Evolutionary conservation across 2,888 invertebrate species (phyloP), one percentile per base, ranked within the genome.

Genomic region (Onthophagus sagittarius): DNA sequence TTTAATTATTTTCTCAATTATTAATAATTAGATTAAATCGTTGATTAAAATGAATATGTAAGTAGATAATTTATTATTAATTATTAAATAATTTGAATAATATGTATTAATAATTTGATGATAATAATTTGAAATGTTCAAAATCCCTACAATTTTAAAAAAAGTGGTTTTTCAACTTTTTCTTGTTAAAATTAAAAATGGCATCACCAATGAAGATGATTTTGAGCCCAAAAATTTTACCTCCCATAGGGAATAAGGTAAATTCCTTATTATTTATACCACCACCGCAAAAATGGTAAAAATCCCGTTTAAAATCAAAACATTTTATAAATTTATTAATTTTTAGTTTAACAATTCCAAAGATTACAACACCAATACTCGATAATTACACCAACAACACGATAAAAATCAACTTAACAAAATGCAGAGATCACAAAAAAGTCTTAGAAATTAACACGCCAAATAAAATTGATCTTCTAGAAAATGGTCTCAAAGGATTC

Each of bases 401-500:
- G 9, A 39, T 13, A 77, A 72, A 77, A 9, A 31, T 77, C 67
- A 72, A 73, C n/a, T 62, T 77, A 62, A 75, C 74, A 15, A 15
- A 64, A 63, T 70, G 63, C 6, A 14, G 69, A 39, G 39, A 14
- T 33, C 6, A 39, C 2, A 72, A 74, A 63, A 73, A 74, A 13
- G n/a, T 63, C 6, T 65, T 79, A 23, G 31, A 76, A 33, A 70
- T 79, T 7, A 80, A 78, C 63, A 79, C 82, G 0, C 83, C 83
- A 0, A 81, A 80, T 67, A 84, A 83, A 76, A 70, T 73, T 9
- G 75, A 79, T 70, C 78, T 84, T 53, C 74, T 80, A 62, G 75
- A 80, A 73, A 76, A 80, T 76, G 84, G 84, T 15, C 74, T 82
- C 14, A 74, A 76, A 11, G 76, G 76, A 69, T 73, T 69, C 53